Conservation (phyloP, 2,888 invertebrate species). For the Hemaris fuciformis region DNA sequence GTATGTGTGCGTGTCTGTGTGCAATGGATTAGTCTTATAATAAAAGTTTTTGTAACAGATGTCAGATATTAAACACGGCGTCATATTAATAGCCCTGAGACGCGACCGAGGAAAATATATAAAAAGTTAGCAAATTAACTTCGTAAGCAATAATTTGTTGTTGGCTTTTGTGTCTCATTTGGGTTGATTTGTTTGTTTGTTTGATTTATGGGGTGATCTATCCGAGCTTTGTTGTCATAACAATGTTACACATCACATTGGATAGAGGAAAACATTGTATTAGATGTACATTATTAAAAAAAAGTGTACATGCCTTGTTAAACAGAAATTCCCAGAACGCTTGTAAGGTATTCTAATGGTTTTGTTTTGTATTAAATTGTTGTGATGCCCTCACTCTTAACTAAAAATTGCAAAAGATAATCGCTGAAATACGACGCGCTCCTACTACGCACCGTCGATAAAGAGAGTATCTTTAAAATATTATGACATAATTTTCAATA, state of each 20-base stretch:
- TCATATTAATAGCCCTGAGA: constrained; percentile 75
- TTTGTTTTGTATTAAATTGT: too few species aligned
- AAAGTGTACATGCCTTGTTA: background rate
- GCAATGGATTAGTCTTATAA: constrained; percentile 81
- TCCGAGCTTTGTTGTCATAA: constrained; percentile 5
- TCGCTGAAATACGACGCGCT: too few species aligned
- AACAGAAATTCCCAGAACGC: too few species aligned
- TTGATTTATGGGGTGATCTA: constrained; percentile 41
- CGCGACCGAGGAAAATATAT: constrained; percentile 72
- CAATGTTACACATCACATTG: constrained; percentile 14
- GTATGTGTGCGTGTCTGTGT: constrained; percentile 52
- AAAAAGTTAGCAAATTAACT: constrained; percentile 77
- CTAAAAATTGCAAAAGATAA: too few species aligned
- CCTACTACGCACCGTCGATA: too few species aligned
- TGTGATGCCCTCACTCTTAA: too few species aligned
- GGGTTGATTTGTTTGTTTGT: constrained; percentile 57
- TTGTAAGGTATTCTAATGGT: too few species aligned
- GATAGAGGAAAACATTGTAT: constrained; percentile 14
- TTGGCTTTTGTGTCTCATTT: constrained; percentile 49
- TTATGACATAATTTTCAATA: too few species aligned
- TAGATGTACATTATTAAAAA: too few species aligned
- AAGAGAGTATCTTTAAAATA: too few species aligned
- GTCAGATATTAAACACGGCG: constrained; percentile 80
- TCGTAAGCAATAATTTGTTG: constrained; percentile 61
- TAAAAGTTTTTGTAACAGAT: constrained; percentile 82